Evolutionary conservation across 2,113 vertebrate species (phyloP).

Genomic region (Epinephelus fuscoguttatus): DNA sequence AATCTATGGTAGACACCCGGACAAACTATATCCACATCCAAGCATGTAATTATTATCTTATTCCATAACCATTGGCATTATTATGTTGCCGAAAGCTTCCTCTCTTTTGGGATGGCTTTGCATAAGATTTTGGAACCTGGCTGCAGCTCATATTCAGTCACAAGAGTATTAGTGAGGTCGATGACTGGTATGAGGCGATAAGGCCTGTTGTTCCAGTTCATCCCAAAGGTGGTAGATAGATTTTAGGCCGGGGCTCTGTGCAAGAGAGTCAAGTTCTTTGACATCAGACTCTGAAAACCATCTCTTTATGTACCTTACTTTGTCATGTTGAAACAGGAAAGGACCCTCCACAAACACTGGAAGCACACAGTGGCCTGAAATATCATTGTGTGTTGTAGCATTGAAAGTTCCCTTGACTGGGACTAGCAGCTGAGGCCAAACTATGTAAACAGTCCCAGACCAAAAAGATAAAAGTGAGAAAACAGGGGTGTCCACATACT

Average conservation of each 20-base stretch:
- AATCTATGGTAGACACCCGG: background rate
- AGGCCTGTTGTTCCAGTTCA: background rate
- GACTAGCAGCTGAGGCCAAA: background rate
- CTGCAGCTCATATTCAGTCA: background rate
- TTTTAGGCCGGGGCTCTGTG: background rate
- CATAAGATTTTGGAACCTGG: background rate
- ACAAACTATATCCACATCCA: background rate
- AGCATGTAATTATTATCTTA: background rate
- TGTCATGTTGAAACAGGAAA: background rate
- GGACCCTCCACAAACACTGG: background rate
- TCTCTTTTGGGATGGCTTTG: background rate
- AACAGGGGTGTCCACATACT: background rate
- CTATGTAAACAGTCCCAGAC: background rate
- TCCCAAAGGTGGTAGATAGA: background rate
- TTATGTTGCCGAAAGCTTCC: background rate
- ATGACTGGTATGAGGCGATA: background rate
- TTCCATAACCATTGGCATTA: background rate
- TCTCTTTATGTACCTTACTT: background rate
- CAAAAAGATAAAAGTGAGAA: background rate
- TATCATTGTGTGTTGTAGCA: background rate
- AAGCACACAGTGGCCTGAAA: background rate
- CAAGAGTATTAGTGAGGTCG: background rate
- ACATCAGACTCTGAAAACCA: background rate
- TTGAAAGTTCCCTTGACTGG: background rate
- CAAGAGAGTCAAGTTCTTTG: background rate